Base-by-base conservation (phyloP, 2,797 vertebrate species). In the Acipenser transmontanus region DNA sequence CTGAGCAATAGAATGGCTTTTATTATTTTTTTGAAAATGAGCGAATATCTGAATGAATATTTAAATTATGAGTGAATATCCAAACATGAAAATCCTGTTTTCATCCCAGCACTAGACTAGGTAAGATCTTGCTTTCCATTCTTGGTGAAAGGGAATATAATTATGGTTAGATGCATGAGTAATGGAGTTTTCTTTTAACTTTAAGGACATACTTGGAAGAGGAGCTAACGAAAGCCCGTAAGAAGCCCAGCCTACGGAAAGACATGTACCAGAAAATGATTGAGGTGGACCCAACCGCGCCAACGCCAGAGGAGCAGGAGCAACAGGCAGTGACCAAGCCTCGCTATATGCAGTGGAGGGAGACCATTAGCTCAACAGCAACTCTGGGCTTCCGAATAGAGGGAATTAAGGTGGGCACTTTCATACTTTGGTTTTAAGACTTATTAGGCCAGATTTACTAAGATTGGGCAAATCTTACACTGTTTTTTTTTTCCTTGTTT, bases 251-350 rank as follows among this genome's bases (percentile, higher is more conserved):
- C 50, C 84, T 97, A n/a, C 87, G 96, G 72, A 92, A 91, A n/a
- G 97, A 99, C 83, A 99, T 99, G 97, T 99, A 93, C 77, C 91
- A 92, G 85, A 99, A 99, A 79, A 99, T 99, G 97, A 81, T 97
- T 0, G 96, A 97, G 81, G 95, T 99, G 2, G 97, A 99, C 52
- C 92, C 94, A 0, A 68, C 77, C 0, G 97, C 97, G 0, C 94
- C 97, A 0, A 97, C 95, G 0, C 73, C 80, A 0, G 91, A 98
- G 76, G 97, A 99, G 68, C 86, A 88, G 0, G 76, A 87, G 20
- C 87, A 91, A 76, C 87, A 92, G 62, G 93, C 92, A 0, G 95
- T 99, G 73, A 97, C 95, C 76, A 99, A 99, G 79, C 97, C 97
- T 0, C 90, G 97, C 68, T 99, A 99, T 87, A 99, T 99, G 97